Evolutionary conservation across 2,113 vertebrate species (phyloP).

Genomic region (Platichthys stellatus): DNA sequence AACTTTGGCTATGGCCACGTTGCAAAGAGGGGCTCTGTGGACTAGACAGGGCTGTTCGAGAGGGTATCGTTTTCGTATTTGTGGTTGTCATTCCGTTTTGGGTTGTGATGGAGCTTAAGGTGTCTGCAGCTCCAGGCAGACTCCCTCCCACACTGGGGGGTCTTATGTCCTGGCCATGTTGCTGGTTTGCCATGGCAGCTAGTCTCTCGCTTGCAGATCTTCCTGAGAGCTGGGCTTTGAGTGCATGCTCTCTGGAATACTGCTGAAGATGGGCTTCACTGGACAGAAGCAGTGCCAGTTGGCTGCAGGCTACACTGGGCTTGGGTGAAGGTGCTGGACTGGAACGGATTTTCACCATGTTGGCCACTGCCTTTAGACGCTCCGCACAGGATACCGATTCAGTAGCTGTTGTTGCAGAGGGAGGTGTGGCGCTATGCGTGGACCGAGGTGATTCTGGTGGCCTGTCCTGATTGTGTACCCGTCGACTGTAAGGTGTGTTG

Average conservation of each 20-base stretch:
- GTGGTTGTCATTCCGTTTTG: conserved; percentile 79
- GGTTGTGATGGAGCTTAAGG: conserved; percentile 85
- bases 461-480: conserved; percentile 83
- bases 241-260: conserved; percentile 95
- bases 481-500: conserved; percentile 86
- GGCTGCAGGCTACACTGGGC: conserved; percentile 96
- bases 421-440: conserved; percentile 81
- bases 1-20: conserved; percentile 78
- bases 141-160: conserved; percentile 85
- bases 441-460: conserved; percentile 87
- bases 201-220: conserved; percentile 94
- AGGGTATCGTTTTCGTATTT: conserved; percentile 75
- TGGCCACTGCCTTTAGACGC: conserved; percentile 93
- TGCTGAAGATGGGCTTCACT: conserved; percentile 98
- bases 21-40: conserved; percentile 83
- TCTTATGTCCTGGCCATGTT: conserved; percentile 84
- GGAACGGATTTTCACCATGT: conserved; percentile 93
- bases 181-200: conserved; percentile 92
- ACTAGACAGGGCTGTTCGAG: conserved; percentile 77
- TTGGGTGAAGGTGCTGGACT: conserved; percentile 94
- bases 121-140: conserved; percentile 81
- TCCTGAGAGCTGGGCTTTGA: conserved; percentile 93
- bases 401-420: conserved; percentile 75
- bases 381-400: conserved; percentile 93
- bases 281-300: conserved; percentile 94